These are phyloP conservation scores for Phasia obesa DNA, from an alignment of 2,888 invertebrate species.

Conservation along the genomic window DNA sequence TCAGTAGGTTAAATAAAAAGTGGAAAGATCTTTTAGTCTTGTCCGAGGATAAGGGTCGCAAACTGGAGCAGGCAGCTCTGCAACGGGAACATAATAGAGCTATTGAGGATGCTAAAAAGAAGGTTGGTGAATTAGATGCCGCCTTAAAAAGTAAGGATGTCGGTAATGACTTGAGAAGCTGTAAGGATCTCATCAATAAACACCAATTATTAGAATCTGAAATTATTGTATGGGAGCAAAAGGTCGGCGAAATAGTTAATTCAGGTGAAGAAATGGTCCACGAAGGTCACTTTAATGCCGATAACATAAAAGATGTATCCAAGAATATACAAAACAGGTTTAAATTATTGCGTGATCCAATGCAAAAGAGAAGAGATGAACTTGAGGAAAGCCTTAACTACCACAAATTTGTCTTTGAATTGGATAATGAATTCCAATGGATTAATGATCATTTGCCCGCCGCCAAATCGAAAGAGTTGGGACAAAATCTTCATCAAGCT, in stretches of 20 bases:
- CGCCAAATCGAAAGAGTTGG: slow-evolving; percentile 89
- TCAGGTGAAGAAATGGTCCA: slow-evolving; percentile 95
- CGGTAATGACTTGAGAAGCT: slow-evolving; percentile 94
- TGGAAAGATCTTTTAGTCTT: slow-evolving; percentile 90
- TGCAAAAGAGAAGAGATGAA: slow-evolving; percentile 87
- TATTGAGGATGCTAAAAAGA: slow-evolving; percentile 94
- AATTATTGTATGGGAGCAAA: slow-evolving; percentile 90
- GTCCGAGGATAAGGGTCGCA: slow-evolving; percentile 86
- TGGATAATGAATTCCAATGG: slow-evolving; percentile 97
- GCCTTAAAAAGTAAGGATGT: slow-evolving; percentile 91
- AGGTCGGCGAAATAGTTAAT: slow-evolving; percentile 89
- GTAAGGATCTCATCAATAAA: slow-evolving; percentile 94
- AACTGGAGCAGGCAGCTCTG: slow-evolving; percentile 93
- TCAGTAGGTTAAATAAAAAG: slow-evolving; percentile 88
- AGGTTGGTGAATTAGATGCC: slow-evolving; percentile 92
- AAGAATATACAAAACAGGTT: slow-evolving; percentile 88
- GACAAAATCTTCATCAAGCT: slow-evolving; percentile 94
- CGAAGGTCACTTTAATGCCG: slow-evolving; percentile 97
- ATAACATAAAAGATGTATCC: slow-evolving; percentile 91
- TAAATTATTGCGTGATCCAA: slow-evolving; percentile 88
- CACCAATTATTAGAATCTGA: slow-evolving; percentile 95
- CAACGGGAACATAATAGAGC: slow-evolving; percentile 91
- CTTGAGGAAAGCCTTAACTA: slow-evolving; percentile 91
- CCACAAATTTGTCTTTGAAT: slow-evolving; percentile 96
- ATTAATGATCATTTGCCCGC: slow-evolving; percentile 93